Evolutionary conservation across 2,888 invertebrate species (phyloP), one percentile per base, ranked within the genome.

Genomic region (Drosophila setosimentum): DNA sequence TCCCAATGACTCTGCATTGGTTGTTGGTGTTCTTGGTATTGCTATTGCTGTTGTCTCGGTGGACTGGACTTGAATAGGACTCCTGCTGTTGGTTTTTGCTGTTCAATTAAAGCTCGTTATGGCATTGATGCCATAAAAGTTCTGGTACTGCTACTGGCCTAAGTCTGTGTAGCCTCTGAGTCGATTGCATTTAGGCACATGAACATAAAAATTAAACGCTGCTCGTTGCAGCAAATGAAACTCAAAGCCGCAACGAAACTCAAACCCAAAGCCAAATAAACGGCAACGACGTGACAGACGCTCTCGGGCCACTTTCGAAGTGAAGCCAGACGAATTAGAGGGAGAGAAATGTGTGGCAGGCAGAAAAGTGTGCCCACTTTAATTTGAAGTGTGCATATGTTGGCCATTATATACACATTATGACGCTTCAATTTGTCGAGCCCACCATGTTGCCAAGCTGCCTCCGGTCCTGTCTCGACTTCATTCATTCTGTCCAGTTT

Each of bases 371-470:
- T 62, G 60, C 59, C 71, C 67, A 82, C 72, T 83, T 75, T 82
- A 80, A 85, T 85, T 89, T 89, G 80, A 87, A 89, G 87, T 87
- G 88, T 73, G 80, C 77, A 84, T 83, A 80, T 89, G 81, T 73
- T 69, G 69, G 71, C 82, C 72, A 87, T 89, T 89, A 85, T 78
- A 75, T 68, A 51, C 65, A 68, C 83, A 88, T 88, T 83, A 88
- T 63, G 74, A 62, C 67, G 70, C 82, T 71, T 69, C 68, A 76
- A 54, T 74, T 53, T 61, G 68, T 60, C 69, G 55, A 49, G 60
- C 33, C 27, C 21, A 48, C 42, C 42, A 11, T 16, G 24, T 8
- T 24, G 24, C 48, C 24, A 40, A 40, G 13, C 13, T 32, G 59
- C 62, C 50, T 50, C 8, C 6, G 57, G 40, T 8, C 3, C 54